These are phyloP conservation scores for Cavia aperea DNA, from an alignment of 2,113 vertebrate genomes.

Conservation along the genomic window DNA sequence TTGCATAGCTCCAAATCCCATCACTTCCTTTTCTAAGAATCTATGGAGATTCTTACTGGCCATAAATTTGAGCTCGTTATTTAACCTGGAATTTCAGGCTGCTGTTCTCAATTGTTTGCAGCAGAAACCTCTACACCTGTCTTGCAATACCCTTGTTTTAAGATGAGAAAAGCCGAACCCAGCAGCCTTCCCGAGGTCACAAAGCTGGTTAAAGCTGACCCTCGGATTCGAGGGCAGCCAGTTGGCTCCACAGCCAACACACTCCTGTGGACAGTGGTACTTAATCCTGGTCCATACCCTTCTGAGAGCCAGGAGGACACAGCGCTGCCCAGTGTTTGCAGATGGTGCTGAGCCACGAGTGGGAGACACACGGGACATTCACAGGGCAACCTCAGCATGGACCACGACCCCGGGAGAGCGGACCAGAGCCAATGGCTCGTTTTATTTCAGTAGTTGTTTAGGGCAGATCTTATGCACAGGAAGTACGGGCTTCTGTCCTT, in stretches of 20 bases:
- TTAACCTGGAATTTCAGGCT: not conserved
- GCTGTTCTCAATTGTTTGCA: not conserved
- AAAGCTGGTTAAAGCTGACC: not conserved
- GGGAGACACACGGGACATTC: not conserved
- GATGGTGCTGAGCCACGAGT: not conserved
- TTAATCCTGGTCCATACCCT: not conserved
- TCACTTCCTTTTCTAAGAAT: not conserved
- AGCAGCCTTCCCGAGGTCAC: not conserved
- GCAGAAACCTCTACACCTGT: not conserved
- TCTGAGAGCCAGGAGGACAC: not conserved
- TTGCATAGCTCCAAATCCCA: not conserved
- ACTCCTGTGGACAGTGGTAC: fast-evolving
- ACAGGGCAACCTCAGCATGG: not conserved
- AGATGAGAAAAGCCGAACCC: not conserved
- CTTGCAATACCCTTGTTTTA: not conserved
- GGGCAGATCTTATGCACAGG: not conserved
- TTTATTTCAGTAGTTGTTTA: not conserved
- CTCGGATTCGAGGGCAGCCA: not conserved
- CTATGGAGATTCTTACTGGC: not conserved
- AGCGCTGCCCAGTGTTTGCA: not conserved
- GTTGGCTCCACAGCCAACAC: not conserved
- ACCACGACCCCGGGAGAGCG: not conserved
- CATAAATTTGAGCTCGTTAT: no score
- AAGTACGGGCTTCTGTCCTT: not conserved
- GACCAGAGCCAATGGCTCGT: not conserved